Conservation (phyloP, 53 echinoderm and acorn worm species). For the Echinometra lucunter region DNA sequence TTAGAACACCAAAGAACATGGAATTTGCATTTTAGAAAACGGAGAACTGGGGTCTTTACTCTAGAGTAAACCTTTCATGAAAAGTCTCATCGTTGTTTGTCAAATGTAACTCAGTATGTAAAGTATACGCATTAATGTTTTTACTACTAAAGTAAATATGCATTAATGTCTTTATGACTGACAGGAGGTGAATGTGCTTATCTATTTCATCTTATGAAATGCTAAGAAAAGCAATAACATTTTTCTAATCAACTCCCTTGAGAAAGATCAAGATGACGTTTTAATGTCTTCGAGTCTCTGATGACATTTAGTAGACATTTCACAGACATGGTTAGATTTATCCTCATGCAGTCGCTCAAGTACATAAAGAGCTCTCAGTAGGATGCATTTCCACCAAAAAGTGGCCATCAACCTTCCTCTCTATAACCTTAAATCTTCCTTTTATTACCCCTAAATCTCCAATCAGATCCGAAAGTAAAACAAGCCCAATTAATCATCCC, state of each 20-base stretch:
- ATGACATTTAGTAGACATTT: background rate
- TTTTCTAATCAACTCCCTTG: background rate
- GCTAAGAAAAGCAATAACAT: background rate
- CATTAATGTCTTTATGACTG: background rate
- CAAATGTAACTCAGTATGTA: no score
- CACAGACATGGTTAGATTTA: constrained; percentile 6
- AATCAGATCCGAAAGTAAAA: constrained; percentile 40
- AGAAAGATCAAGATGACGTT: constrained; percentile 1
- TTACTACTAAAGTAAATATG: no score
- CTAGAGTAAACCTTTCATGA: no score
- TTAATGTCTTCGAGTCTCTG: background rate
- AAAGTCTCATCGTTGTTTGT: no score
- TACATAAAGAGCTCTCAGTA: constrained; percentile 9
- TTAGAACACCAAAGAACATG: no score
- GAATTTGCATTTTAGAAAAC: no score
- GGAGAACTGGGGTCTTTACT: no score
- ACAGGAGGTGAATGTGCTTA: background rate
- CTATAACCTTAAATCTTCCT: background rate
- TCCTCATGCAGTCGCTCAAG: background rate
- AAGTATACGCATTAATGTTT: no score
- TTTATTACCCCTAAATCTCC: constrained; percentile 39
- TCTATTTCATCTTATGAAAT: background rate
- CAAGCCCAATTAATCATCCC: background rate
- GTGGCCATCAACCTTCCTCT: background rate
- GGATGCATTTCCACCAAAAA: background rate